These are phyloP conservation scores for Andricus grossulariae DNA, from an alignment of 1,140 invertebrate genomes.

Conservation along the genomic window DNA sequence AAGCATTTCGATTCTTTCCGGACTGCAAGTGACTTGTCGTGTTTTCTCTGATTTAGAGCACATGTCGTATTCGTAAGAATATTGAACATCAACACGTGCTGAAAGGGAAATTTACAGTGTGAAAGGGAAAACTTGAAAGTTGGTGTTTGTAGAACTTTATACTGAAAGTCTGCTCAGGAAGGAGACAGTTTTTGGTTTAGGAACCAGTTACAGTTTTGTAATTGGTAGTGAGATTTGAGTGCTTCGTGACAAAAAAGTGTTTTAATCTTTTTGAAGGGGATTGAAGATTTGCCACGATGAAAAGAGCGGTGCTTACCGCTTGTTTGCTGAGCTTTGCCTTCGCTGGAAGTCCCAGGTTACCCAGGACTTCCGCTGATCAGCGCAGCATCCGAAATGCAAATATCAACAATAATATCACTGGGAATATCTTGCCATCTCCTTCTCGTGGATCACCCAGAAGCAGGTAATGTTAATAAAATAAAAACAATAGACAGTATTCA, in stretches of 20 bases:
- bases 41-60: background rate
- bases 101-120: background rate
- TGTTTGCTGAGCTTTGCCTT: constrained; percentile 67
- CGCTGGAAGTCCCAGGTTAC: constrained; percentile 69
- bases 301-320: constrained; percentile 64
- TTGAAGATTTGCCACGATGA: constrained; percentile 59
- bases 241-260: constrained; percentile 42
- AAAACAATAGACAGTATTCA: too few relatives aligned
- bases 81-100: background rate
- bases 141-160: background rate
- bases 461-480: constrained; percentile 49
- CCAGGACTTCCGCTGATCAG: constrained; percentile 71
- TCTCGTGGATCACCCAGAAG: constrained; percentile 65
- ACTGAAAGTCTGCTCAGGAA: background rate
- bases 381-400: constrained; percentile 67
- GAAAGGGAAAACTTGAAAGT: background rate
- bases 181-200: background rate
- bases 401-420: constrained; percentile 58
- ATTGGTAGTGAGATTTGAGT: constrained; percentile 43
- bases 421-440: constrained; percentile 59
- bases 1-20: too few relatives aligned
- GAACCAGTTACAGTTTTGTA: background rate
- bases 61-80: background rate
- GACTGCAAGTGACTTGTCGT: background rate
- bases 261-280: constrained; percentile 32